phyloP scores from a whole-genome alignment of 2,797 vertebrate genomes.

The Schizothorax lantsangensis region DNA sequence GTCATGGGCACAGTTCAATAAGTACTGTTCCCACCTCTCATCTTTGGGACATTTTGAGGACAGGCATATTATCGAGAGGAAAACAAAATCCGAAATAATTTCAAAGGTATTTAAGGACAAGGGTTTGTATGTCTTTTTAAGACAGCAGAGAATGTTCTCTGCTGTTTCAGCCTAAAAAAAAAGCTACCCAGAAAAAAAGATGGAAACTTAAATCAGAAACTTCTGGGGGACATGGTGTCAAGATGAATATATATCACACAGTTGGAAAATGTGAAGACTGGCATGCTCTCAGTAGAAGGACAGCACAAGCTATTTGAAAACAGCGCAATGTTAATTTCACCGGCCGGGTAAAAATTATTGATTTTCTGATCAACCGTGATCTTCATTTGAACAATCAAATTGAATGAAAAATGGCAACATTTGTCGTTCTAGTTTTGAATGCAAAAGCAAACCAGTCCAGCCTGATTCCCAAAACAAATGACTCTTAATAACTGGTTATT shows the following conservation, averaged over 20 bases:
- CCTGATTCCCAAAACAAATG: neutral
- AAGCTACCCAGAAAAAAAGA: neutral
- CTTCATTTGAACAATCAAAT: neutral
- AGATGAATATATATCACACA: neutral
- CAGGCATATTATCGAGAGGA: neutral
- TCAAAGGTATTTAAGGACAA: slow-evolving; percentile 25
- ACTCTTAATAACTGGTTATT: neutral
- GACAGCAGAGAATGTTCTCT: neutral
- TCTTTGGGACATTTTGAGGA: neutral
- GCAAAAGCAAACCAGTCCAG: neutral
- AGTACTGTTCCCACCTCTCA: neutral
- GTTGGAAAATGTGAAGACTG: slow-evolving; percentile 9
- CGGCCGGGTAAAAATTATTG: neutral
- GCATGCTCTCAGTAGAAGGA: neutral
- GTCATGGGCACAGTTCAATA: slow-evolving; percentile 2
- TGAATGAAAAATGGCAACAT: neutral
- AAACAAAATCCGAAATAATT: neutral
- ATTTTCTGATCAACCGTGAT: neutral
- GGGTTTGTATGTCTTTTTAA: neutral
- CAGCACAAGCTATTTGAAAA: neutral
- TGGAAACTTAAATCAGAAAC: neutral
- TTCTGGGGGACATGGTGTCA: neutral
- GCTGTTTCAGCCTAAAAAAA: neutral
- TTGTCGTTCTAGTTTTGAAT: neutral
- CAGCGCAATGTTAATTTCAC: neutral